Base-by-base conservation (phyloP, 2,888 invertebrate species). In the Diplazon laetatorius region DNA sequence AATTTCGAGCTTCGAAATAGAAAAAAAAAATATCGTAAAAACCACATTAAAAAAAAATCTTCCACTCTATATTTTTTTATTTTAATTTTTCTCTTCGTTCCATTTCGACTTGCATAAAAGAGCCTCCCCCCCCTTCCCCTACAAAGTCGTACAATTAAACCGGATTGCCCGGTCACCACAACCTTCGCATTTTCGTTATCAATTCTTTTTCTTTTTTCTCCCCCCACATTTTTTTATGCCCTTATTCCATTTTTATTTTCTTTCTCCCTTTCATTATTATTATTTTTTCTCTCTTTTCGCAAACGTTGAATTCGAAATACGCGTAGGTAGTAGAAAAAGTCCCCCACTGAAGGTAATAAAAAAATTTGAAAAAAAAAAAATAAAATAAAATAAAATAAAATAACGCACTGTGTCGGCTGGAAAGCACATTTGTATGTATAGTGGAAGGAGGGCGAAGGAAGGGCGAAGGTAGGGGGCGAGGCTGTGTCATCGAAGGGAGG, bases 141-240 rank as follows among this genome's bases (percentile, higher is more conserved):
- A 52, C 66, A 66, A 74, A 60, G 52, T 68, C 62, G 62, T 42
- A 52, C 52, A 60, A 68, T 74, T 74, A 74, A 74, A 69, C 69
- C 69, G 63, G 69, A 75, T 75, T 75, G 75, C 62, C n/a, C 18
- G 62, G 30, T 50, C 20, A 25, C 46, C 16, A 16, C 25, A 30
- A 14, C 52, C 52, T 55, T 30, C 30, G 14, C 16, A 30, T 55
- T 48, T n/a, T 48, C 10, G n/a, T 3, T 55, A 10, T 48, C 10
- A 12, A 20, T 55, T 18, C 35, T 16, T 55, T 18, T 37, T 25
- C 30, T 3, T 42, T 25, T 22, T 25, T 4, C 39, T 55, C 4
- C 4, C 52, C 14, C 46, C 16, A 16, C 68, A 57, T 42, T 59
- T 35, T 50, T 60, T 66, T 48, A n/a, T n/a, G n/a, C n/a, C n/a